Evolutionary conservation across 2,888 invertebrate genomes (phyloP), one percentile per base, ranked within the genome.

Genomic region (Megamerina dolium): DNA sequence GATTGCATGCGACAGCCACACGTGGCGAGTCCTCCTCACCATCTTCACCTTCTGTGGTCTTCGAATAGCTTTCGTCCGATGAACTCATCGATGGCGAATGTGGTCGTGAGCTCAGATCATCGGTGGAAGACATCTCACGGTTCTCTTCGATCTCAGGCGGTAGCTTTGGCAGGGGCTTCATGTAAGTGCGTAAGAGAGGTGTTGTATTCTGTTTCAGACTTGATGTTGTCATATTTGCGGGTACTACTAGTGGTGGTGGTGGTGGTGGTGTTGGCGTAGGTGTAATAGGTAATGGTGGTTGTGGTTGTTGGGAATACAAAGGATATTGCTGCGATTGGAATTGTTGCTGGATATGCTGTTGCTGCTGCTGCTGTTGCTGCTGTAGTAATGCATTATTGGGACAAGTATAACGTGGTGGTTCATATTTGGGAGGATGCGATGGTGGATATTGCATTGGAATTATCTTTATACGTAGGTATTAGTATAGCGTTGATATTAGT

Each of bases 1-100:
- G 62, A 23, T 57, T 56, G 26, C 45, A 52, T 35, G 53, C 48
- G 30, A 50, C 54, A 36, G 58, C 61, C 36, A 64, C 52, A 16
- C 68, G 60, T 6, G 67, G 68, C 23, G 70, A 68, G 29, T 66
- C 65, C 38, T 68, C 66, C 17, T 64, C 63, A 20, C 69, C 70
- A 37, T 64, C 79, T 50, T 80, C 79, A 21, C 81, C 87, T 60
- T 85, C 85, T 0, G 86, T 87, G 4, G 87, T 87, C 54, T 87
- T 78, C 31, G 86, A 85, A 62, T 85, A 87, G 68, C 87, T 87
- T 69, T 88, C 88, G 61, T 88, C 87, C 0, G 87, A 88, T 41
- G 87, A 87, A 66, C 85, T 86, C 50, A 87, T 81, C 61, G 85
- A 86, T 1, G 87, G 86, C 6, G 87, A 87, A 56, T 86, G 82